Evolutionary conservation across 2,113 vertebrate species (phyloP).

Genomic region (Genyomyrus donnyi): DNA sequence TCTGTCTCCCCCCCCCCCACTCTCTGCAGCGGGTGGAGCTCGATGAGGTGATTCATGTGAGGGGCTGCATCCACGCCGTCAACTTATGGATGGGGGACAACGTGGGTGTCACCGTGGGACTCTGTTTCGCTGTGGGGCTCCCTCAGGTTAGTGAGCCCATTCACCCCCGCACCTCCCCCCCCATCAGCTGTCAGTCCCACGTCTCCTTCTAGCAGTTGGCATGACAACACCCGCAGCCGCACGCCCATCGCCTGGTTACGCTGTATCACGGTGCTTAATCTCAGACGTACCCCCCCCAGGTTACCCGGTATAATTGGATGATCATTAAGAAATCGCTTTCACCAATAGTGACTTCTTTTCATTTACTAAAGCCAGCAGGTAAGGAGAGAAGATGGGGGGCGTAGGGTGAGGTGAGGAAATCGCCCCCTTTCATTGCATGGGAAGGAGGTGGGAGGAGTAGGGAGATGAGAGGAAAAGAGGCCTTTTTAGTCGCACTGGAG

Average conservation of each 20-base stretch:
- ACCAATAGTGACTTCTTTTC: neutral
- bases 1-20: neutral
- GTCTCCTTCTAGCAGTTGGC: neutral
- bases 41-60: constrained; percentile 66
- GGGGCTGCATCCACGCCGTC: constrained; percentile 82
- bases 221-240: neutral
- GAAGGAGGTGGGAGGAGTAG: neutral
- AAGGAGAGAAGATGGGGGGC: neutral
- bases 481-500: neutral
- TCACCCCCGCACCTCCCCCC: neutral
- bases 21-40: constrained; percentile 66
- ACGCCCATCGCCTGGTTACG: neutral
- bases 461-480: neutral
- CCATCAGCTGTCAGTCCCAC: neutral
- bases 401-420: neutral
- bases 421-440: neutral
- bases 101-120: constrained; percentile 65
- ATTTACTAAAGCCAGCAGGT: neutral
- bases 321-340: neutral
- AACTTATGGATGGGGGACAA: constrained; percentile 85
- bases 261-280: neutral
- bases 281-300: neutral
- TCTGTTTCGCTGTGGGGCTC: constrained; percentile 71
- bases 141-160: constrained; percentile 67
- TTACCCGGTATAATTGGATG: neutral